A percentile compares a stretch with the other conserved stretches of the same genome.
Conservation (phyloP, 2,888 invertebrate genomes). For the Hyalella azteca region DNA sequence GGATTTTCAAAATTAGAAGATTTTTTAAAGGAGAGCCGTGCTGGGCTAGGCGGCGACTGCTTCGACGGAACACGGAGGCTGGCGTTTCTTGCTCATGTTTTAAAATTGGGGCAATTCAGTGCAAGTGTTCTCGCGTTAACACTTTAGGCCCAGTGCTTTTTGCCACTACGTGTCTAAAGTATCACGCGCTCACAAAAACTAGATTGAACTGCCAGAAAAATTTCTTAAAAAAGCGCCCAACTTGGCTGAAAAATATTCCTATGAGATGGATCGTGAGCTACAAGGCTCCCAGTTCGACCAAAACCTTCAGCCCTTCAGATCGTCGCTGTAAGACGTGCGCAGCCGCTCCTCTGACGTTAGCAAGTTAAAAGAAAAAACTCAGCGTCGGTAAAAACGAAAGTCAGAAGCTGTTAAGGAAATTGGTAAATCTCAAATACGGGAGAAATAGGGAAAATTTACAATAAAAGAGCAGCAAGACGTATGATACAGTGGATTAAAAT, state of each 20-base stretch:
- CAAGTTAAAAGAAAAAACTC: too few relatives aligned
- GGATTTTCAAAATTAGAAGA: too few relatives aligned
- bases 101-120: constrained; percentile 23
- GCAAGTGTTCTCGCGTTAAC: constrained; percentile 17
- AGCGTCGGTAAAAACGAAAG: too few relatives aligned
- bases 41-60: neutral
- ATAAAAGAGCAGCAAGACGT: too few relatives aligned
- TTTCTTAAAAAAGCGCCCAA: neutral
- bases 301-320: neutral
- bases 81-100: constrained; percentile 17
- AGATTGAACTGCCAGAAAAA: neutral
- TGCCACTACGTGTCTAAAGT: neutral
- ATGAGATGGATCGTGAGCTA: constrained; percentile 21
- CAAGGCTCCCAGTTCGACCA: neutral
- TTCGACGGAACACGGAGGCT: neutral
- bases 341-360: too few relatives aligned
- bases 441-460: too few relatives aligned
- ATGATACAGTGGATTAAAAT: too few relatives aligned
- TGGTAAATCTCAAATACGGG: too few relatives aligned
- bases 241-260: constrained; percentile 1
- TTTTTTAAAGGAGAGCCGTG: too few relatives aligned
- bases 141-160: neutral
- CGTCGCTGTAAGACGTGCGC: too few relatives aligned
- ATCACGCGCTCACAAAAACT: neutral
- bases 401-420: too few relatives aligned